Conservation (phyloP, 2,113 vertebrate species). For the Pseudorhombus dupliciocellatus region DNA sequence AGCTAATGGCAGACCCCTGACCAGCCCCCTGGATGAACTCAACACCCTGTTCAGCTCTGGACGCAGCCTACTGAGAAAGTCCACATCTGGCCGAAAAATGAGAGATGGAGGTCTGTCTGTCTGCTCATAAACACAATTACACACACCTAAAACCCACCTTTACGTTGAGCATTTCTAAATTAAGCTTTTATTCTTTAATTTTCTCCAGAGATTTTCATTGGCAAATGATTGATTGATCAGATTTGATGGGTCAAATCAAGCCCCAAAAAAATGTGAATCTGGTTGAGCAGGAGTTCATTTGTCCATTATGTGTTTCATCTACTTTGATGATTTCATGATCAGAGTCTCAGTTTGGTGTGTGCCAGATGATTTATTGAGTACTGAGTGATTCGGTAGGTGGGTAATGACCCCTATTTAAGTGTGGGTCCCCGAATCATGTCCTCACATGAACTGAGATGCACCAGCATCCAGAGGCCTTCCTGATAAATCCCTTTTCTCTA, state of each 20-base stretch:
- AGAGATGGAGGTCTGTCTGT: constrained; percentile 88
- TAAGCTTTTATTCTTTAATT: background rate
- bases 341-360: constrained; percentile 33
- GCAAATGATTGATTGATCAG: background rate
- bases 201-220: constrained; percentile 1
- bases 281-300: background rate
- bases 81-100: constrained; percentile 88
- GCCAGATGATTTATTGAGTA: constrained; percentile 43
- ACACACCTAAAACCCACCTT: background rate
- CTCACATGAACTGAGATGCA: constrained; percentile 7
- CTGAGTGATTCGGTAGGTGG: constrained; percentile 18
- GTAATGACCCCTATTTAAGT: constrained; percentile 36
- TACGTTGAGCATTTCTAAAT: background rate
- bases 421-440: constrained; percentile 1
- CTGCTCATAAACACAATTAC: constrained; percentile 3
- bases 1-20: constrained; percentile 85
- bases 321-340: constrained; percentile 46
- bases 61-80: constrained; percentile 89
- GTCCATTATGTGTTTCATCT: constrained; percentile 32
- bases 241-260: background rate
- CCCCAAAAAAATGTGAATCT: background rate
- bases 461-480: constrained; percentile 5
- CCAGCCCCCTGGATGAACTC: constrained; percentile 95
- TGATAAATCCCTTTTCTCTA: constrained; percentile 10
- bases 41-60: constrained; percentile 94